Percentiles rank a stretch among this genome's conserved stretches.
Conservation (phyloP, 2,888 invertebrate genomes). For the Capitulum mitella region DNA sequence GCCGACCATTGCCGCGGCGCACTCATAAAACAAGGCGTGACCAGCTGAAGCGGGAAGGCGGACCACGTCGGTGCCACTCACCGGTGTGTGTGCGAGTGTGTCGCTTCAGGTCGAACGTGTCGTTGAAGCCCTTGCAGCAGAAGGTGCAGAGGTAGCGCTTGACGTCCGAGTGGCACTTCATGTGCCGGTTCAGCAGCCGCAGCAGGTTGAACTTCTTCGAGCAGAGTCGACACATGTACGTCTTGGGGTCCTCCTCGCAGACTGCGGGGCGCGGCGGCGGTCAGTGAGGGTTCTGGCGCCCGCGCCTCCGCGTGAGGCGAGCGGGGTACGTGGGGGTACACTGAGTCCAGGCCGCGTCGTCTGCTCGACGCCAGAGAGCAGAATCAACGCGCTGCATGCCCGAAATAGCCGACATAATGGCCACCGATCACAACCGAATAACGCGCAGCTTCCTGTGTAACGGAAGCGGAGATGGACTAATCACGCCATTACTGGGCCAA, state of each 20-base stretch:
- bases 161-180: constrained; percentile 98
- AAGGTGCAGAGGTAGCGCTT: constrained; percentile 98
- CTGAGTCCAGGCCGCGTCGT: constrained; percentile 41
- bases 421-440: no score
- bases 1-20: no score
- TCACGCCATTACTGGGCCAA: no score
- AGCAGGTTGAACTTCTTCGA: constrained; percentile 90
- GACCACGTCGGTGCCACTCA: constrained; percentile 39
- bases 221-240: constrained; percentile 80
- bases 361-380: no score
- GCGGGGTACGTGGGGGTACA: no score
- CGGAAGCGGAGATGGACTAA: no score
- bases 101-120: constrained; percentile 96
- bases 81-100: constrained; percentile 98
- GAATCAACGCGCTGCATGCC: no score
- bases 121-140: constrained; percentile 99
- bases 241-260: constrained; percentile 67
- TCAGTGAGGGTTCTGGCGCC: no score
- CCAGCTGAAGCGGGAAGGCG: not conserved
- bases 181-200: constrained; percentile 95
- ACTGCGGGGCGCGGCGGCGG: constrained; percentile 40
- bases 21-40: no score
- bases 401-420: no score
- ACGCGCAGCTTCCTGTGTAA: no score
- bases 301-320: no score